A percentile compares a stretch with the other conserved stretches of the same genome.
Conservation (phyloP, 2,113 vertebrate species). For the Triplophysa siluroides region DNA sequence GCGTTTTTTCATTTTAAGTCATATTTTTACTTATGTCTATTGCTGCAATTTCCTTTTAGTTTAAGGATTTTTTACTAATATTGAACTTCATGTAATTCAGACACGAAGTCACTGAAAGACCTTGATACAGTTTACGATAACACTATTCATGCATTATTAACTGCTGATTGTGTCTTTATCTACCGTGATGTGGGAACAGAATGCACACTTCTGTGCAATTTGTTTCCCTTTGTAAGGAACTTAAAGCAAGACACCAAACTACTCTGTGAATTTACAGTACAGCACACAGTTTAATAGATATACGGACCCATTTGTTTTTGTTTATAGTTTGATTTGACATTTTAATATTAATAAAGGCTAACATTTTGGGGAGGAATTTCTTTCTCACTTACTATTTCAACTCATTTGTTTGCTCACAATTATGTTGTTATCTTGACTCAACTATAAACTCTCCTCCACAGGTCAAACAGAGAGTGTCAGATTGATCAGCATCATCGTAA, state of each 20-base stretch:
- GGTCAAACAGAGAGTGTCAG: constrained; percentile 96
- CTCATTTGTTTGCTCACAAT: no score
- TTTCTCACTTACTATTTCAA: no score
- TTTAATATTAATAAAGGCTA: no score
- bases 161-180: not conserved
- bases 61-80: not conserved
- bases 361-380: no score
- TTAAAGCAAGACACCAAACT: no score
- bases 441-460: constrained; percentile 56
- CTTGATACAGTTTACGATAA: no score
- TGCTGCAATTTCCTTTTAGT: not conserved
- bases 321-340: no score
- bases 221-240: not conserved
- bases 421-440: no score
- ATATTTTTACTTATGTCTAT: not conserved
- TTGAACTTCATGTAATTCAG: not conserved
- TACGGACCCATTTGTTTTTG: no score
- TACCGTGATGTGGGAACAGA: no score
- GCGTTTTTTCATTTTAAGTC: not conserved
- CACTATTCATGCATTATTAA: not conserved
- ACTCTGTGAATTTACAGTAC: no score
- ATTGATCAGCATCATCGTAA: constrained; percentile 98
- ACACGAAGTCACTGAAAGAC: not conserved
- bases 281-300: no score
- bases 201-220: not conserved